These are phyloP conservation scores for Carlito syrichta DNA, from an alignment of 2,113 vertebrate species.

Conservation along the genomic window DNA sequence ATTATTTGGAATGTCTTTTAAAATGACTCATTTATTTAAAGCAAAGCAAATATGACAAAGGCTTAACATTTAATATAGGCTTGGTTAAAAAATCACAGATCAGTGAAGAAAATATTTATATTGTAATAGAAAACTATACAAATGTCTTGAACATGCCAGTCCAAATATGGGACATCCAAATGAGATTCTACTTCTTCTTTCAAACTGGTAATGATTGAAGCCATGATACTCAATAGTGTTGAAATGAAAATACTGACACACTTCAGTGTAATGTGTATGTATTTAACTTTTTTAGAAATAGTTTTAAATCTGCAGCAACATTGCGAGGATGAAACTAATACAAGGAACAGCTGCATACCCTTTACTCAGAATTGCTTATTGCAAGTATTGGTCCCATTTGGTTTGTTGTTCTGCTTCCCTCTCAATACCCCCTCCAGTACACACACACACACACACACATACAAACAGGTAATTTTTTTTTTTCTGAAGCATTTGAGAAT, in stretches of 20 bases:
- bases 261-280: neutral
- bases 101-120: constrained; percentile 27
- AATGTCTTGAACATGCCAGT: constrained; percentile 21
- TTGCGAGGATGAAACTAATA: neutral
- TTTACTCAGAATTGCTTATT: neutral
- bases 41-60: neutral
- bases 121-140: neutral
- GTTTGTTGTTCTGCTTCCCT: neutral
- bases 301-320: constrained; percentile 9
- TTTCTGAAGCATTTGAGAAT: neutral
- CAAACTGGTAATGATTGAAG: constrained; percentile 43
- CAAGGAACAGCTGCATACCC: neutral
- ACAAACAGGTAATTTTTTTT: neutral
- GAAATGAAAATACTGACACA: neutral
- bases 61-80: neutral
- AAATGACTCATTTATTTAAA: constrained; percentile 16
- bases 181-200: neutral
- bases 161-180: constrained; percentile 54
- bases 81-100: constrained; percentile 33
- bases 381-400: neutral
- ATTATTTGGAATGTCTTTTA: neutral
- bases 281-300: neutral
- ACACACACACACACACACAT: neutral
- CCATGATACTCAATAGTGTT: neutral
- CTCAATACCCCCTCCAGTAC: neutral